A percentile compares a stretch with the other conserved stretches of the same genome.
Evolutionary conservation across 2,888 invertebrate species (phyloP).

Genomic region (Lasioglossum lativentre): DNA sequence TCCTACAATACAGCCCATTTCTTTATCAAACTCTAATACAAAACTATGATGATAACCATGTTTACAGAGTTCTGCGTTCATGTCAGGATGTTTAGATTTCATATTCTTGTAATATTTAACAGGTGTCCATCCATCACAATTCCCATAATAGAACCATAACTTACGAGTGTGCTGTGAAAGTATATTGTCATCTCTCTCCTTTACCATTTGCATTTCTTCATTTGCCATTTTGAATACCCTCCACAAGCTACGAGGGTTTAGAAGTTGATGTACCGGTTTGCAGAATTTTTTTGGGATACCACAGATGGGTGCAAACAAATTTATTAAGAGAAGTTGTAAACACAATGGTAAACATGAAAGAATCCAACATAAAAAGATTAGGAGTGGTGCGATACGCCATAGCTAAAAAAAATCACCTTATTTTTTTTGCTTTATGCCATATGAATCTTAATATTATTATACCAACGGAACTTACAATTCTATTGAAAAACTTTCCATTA

Average conservation of each 20-base stretch:
- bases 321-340: conserved; percentile 86
- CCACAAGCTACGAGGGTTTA: conserved; percentile 87
- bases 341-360: conserved; percentile 86
- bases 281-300: conserved; percentile 86
- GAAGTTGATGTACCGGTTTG: conserved; percentile 86
- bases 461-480: conserved; percentile 84
- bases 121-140: conserved; percentile 94
- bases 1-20: conserved; percentile 85
- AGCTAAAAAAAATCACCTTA: conserved; percentile 77
- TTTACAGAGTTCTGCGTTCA: conserved; percentile 87
- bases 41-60: conserved; percentile 91
- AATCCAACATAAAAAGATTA: conserved; percentile 85
- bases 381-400: conserved; percentile 84
- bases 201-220: conserved; percentile 93
- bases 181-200: conserved; percentile 87
- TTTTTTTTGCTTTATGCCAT: not conserved
- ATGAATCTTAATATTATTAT: not conserved
- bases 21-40: conserved; percentile 88
- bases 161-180: conserved; percentile 87
- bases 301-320: conserved; percentile 86
- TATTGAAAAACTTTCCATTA: conserved; percentile 90
- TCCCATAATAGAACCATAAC: conserved; percentile 92
- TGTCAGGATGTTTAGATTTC: conserved; percentile 86
- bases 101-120: conserved; percentile 89
- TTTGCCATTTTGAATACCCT: conserved; percentile 90